Evolutionary conservation across 2,888 invertebrate species (phyloP).

Genomic region (Drosophila anceps): DNA sequence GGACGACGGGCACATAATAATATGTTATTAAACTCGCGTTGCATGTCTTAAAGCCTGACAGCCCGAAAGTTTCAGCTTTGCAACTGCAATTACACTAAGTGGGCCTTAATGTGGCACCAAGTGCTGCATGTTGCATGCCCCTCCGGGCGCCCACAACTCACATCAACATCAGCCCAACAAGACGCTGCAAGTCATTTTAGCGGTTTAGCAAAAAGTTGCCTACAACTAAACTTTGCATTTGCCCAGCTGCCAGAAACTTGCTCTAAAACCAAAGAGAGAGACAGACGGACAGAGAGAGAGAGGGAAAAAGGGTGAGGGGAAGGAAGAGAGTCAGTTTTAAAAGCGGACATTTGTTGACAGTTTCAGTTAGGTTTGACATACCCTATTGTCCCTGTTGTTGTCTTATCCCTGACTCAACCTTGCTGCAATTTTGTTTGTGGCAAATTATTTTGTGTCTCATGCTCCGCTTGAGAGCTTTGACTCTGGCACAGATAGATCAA

Average conservation of each 20-base stretch:
- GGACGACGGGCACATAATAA: conserved; percentile 42
- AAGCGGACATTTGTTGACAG: conserved; percentile 62
- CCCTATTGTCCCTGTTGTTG: conserved; percentile 24
- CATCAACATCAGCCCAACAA: conserved; percentile 26
- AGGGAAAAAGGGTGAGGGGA: not conserved
- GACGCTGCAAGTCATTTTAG: conserved; percentile 69
- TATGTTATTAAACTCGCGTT: conserved; percentile 50
- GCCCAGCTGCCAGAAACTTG: conserved; percentile 42
- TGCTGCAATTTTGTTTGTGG: conserved; percentile 50
- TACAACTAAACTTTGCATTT: conserved; percentile 69
- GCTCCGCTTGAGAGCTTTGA: conserved; percentile 2
- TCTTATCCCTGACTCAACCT: conserved; percentile 2
- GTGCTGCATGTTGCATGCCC: conserved; percentile 4
- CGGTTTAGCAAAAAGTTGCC: conserved; percentile 60
- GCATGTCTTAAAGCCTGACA: conserved; percentile 51
- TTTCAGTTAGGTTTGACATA: conserved; percentile 45
- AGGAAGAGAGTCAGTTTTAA: conserved; percentile 6
- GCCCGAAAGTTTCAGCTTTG: conserved; percentile 33
- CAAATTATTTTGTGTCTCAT: conserved; percentile 54
- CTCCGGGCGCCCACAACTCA: not conserved
- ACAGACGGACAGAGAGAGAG: not conserved
- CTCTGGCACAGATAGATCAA: conserved; percentile 27
- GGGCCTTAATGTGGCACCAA: conserved; percentile 73
- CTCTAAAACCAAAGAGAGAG: conserved; percentile 7
- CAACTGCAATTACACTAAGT: conserved; percentile 75